Evolutionary conservation across 2,113 vertebrate species (phyloP).

Genomic region (Megalops atlanticus): DNA sequence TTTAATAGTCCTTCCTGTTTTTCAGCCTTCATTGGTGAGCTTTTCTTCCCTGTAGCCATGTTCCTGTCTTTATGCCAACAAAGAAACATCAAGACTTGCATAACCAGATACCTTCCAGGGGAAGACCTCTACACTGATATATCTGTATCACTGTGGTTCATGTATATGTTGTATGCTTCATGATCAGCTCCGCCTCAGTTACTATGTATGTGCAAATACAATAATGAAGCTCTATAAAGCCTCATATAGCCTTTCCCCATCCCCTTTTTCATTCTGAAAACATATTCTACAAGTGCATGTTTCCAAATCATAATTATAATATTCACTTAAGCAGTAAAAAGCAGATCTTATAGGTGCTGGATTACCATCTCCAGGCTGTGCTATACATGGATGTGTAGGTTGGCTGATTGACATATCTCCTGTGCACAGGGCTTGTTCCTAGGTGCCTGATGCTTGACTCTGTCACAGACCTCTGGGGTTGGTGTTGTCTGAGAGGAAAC

Average conservation of each 20-base stretch:
- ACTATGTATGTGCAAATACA: neutral
- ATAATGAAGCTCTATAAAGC: neutral
- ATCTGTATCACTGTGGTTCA: neutral
- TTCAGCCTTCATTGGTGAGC: too few relatives aligned
- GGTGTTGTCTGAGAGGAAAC: constrained; percentile 69
- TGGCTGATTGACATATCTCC: constrained; percentile 54
- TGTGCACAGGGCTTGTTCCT: constrained; percentile 68
- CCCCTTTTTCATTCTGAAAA: too few relatives aligned
- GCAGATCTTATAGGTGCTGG: too few relatives aligned
- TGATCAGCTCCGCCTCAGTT: neutral
- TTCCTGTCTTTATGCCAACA: too few relatives aligned
- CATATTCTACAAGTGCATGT: too few relatives aligned
- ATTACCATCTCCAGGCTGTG: constrained; percentile 75
- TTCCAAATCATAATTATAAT: too few relatives aligned
- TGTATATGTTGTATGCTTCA: neutral
- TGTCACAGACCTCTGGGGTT: constrained; percentile 68
- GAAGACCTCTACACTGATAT: neutral
- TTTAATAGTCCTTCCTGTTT: too few relatives aligned
- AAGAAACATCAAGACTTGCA: too few relatives aligned
- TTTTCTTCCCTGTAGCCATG: too few relatives aligned
- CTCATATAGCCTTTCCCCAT: too few relatives aligned
- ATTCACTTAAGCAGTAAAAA: too few relatives aligned
- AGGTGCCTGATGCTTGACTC: constrained; percentile 61
- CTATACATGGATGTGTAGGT: constrained; percentile 75
- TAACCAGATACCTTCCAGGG: neutral